Percentiles rank a stretch among this genome's conserved stretches.
Conservation (phyloP, 1,140 invertebrate species). For the Cotesia chilonis region DNA sequence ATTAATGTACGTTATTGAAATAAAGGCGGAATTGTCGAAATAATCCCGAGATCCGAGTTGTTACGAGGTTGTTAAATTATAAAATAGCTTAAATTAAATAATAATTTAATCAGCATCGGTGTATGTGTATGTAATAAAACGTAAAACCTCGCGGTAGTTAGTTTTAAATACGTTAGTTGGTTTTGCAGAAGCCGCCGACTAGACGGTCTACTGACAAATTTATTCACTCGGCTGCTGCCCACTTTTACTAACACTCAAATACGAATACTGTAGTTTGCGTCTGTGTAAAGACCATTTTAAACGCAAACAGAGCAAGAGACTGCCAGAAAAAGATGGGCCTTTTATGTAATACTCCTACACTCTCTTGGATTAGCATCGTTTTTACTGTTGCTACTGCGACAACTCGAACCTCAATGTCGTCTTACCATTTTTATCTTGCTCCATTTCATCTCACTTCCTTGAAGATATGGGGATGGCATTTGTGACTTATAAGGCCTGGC, state of each 20-base stretch:
- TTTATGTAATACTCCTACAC: slow-evolving; percentile 54
- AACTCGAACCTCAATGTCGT: background rate
- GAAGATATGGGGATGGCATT: too few species aligned
- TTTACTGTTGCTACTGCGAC: slow-evolving; percentile 30
- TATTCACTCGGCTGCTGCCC: slow-evolving; percentile 6
- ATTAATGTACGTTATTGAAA: too few species aligned
- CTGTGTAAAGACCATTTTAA: background rate
- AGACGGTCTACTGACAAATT: slow-evolving; percentile 18
- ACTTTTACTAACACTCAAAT: too few species aligned
- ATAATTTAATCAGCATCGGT: too few species aligned
- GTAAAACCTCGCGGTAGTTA: background rate
- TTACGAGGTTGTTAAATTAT: too few species aligned
- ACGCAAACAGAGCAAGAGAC: slow-evolving; percentile 25
- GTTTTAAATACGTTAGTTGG: background rate
- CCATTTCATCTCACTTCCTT: slow-evolving; percentile 25
- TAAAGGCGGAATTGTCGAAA: too few species aligned
- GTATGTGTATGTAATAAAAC: too few species aligned
- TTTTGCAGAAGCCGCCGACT: background rate
- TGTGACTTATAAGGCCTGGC: too few species aligned
- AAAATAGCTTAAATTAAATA: too few species aligned
- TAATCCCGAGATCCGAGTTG: too few species aligned
- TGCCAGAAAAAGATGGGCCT: slow-evolving; percentile 49
- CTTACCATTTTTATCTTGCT: slow-evolving; percentile 35
- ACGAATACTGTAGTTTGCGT: too few species aligned
- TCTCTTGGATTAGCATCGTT: slow-evolving; percentile 54